These are phyloP conservation scores for Lepidocyrtoides sp. DNA, from an alignment of 2,888 invertebrate genomes.

Conservation along the genomic window DNA sequence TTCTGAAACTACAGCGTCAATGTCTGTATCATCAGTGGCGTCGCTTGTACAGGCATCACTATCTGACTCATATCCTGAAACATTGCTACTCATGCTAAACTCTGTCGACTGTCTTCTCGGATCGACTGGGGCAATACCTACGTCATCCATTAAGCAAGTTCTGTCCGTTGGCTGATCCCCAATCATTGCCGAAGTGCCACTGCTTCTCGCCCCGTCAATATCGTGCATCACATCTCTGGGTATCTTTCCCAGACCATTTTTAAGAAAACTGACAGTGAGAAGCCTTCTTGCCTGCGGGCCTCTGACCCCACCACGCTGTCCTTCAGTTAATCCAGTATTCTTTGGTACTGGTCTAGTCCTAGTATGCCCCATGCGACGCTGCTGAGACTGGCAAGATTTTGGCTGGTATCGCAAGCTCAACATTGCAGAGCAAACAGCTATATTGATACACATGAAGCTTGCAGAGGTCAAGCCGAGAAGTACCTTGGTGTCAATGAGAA, in stretches of 20 bases:
- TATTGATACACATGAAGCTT: slow-evolving; percentile 84
- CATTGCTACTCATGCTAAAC: slow-evolving; percentile 84
- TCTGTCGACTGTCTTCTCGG: slow-evolving; percentile 82
- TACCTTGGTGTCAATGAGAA: slow-evolving; percentile 84
- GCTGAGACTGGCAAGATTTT: slow-evolving; percentile 66
- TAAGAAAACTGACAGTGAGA: slow-evolving; percentile 84
- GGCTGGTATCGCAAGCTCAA: slow-evolving; percentile 83
- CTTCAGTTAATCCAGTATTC: not conserved
- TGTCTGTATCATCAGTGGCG: slow-evolving; percentile 89
- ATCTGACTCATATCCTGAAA: slow-evolving; percentile 87
- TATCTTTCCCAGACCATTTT: slow-evolving; percentile 83
- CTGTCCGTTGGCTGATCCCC: slow-evolving; percentile 78
- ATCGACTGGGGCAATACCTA: slow-evolving; percentile 82
- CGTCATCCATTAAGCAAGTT: slow-evolving; percentile 84
- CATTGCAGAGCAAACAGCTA: slow-evolving; percentile 84
- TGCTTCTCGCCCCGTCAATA: slow-evolving; percentile 78
- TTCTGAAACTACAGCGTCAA: slow-evolving; percentile 92
- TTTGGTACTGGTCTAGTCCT: slow-evolving; percentile 79
- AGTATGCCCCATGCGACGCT: slow-evolving; percentile 77
- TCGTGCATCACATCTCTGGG: slow-evolving; percentile 82
- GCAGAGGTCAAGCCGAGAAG: slow-evolving; percentile 82
- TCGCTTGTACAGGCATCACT: slow-evolving; percentile 86
- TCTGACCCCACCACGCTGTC: slow-evolving; percentile 46
- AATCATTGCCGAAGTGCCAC: slow-evolving; percentile 42
- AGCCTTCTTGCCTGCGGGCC: slow-evolving; percentile 80